A percentile compares a stretch with the other conserved stretches of the same genome.
phyloP scores from a whole-genome alignment of 2,888 invertebrate genomes.

The Mimas tiliae region DNA sequence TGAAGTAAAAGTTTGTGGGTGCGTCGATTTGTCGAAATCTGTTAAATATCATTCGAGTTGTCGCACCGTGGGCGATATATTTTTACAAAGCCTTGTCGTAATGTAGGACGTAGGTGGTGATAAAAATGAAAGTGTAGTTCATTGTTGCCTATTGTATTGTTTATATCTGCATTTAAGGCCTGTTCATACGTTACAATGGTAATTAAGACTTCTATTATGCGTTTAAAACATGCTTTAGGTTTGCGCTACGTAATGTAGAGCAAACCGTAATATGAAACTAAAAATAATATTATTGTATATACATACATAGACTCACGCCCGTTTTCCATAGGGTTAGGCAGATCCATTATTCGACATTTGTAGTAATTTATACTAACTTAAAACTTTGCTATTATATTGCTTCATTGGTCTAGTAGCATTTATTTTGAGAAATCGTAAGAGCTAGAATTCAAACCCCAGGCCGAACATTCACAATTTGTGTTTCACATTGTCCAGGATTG shows the following conservation, averaged over 20 bases:
- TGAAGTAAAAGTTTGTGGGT: conserved; percentile 23
- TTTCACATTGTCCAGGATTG: too few relatives aligned
- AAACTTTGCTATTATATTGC: too few relatives aligned
- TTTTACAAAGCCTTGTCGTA: background rate
- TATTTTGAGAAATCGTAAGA: too few relatives aligned
- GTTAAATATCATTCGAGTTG: conserved; percentile 13
- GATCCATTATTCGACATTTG: too few relatives aligned
- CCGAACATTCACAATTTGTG: too few relatives aligned
- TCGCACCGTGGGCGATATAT: conserved; percentile 21
- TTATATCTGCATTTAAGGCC: conserved; percentile 26
- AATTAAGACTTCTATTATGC: background rate
- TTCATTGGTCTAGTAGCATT: too few relatives aligned
- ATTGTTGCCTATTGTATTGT: conserved; percentile 35
- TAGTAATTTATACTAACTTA: too few relatives aligned
- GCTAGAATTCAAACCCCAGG: too few relatives aligned
- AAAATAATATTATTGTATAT: too few relatives aligned
- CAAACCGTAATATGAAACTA: background rate
- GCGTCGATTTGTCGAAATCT: conserved; percentile 21
- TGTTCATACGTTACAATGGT: background rate
- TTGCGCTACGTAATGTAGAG: background rate
- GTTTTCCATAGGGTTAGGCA: too few relatives aligned
- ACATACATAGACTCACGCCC: too few relatives aligned
- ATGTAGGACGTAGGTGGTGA: conserved; percentile 47
- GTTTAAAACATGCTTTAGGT: background rate
- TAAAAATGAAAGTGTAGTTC: conserved; percentile 62